Evolutionary conservation across 2,888 invertebrate species (phyloP).

Genomic region (Alviniconcha strummeri): DNA sequence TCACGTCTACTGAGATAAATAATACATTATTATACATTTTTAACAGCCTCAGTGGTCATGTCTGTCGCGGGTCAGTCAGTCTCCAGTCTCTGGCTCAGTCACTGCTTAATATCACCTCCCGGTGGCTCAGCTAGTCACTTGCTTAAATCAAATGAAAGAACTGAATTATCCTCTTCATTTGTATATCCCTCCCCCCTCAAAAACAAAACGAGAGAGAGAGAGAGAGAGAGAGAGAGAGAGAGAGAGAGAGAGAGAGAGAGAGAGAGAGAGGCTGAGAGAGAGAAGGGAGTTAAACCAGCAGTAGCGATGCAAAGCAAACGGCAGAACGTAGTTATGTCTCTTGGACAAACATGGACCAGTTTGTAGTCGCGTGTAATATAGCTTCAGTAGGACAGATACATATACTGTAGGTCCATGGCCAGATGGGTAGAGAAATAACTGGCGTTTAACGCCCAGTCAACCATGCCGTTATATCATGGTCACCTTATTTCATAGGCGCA

Average conservation of each 20-base stretch:
- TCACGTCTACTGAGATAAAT: too few species aligned
- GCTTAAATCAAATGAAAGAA: neutral
- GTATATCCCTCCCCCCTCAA: neutral
- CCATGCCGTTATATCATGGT: too few species aligned
- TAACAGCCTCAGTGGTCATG: too few species aligned
- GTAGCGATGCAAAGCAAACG: neutral
- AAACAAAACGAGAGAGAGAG: slow-evolving; percentile 2
- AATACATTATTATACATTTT: too few species aligned
- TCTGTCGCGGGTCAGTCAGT: too few species aligned
- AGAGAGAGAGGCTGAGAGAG: neutral
- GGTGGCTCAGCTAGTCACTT: neutral
- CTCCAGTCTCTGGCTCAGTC: too few species aligned
- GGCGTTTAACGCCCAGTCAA: too few species aligned
- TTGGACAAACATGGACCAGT: too few species aligned
- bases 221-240: slow-evolving; percentile 12
- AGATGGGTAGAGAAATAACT: too few species aligned
- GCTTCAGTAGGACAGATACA: neutral
- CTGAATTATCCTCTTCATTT: too few species aligned
- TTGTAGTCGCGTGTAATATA: neutral
- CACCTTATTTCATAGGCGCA: neutral
- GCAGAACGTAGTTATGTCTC: neutral
- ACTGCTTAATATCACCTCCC: neutral
- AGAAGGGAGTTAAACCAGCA: neutral
- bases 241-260: neutral
- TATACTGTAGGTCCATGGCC: too few species aligned